These are phyloP conservation scores for Nasonia oneida DNA, from an alignment of 2,888 invertebrate species.

Conservation along the genomic window DNA sequence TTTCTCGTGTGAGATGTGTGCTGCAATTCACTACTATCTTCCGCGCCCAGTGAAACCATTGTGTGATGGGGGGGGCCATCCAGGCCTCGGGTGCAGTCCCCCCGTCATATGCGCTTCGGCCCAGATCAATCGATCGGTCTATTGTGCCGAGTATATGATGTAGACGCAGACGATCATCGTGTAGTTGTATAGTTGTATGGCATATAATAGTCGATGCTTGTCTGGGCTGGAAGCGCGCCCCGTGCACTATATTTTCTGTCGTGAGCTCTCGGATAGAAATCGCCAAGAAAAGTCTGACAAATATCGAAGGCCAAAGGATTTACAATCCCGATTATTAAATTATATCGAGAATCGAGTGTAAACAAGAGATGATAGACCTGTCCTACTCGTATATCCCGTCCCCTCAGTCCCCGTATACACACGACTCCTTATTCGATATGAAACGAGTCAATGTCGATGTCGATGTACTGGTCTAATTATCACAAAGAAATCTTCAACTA, in stretches of 20 bases:
- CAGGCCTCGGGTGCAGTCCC: background rate
- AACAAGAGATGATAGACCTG: constrained; percentile 42
- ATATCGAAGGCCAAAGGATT: constrained; percentile 51
- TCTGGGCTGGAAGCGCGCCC: constrained; percentile 43
- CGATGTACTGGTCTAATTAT: constrained; percentile 45
- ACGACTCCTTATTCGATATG: constrained; percentile 32
- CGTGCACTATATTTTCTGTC: constrained; percentile 62
- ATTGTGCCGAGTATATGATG: background rate
- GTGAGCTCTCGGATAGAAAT: constrained; percentile 58
- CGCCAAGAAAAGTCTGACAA: constrained; percentile 63
- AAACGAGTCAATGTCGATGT: constrained; percentile 59
- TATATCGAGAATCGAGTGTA: constrained; percentile 7
- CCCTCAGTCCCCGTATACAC: background rate
- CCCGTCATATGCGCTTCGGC: background rate
- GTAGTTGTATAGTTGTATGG: background rate
- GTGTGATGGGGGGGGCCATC: background rate
- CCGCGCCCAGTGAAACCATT: background rate
- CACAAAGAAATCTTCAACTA: constrained; percentile 14
- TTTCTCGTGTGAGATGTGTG: background rate
- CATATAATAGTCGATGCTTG: constrained; percentile 4
- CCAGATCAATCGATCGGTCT: background rate
- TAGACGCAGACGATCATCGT: background rate
- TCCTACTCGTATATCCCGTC: constrained; percentile 8
- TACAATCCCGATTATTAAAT: constrained; percentile 44
- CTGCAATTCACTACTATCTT: background rate